Conservation (phyloP, 2,888 invertebrate genomes). For the Cephus pulcher region DNA sequence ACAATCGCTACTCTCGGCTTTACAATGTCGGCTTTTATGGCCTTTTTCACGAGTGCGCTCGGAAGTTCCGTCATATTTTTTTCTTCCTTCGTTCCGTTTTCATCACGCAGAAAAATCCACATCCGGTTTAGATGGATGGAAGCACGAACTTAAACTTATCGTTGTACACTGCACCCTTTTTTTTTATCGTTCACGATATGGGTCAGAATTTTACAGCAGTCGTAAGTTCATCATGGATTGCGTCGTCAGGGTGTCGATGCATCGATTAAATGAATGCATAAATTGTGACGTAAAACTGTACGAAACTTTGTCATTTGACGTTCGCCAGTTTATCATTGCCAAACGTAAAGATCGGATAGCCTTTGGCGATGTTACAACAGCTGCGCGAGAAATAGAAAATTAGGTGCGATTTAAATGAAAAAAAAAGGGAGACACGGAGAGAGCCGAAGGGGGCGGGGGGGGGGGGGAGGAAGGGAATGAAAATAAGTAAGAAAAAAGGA, state of each 20-base stretch:
- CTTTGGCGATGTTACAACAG: background rate
- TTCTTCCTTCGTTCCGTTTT: background rate
- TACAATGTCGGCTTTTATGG: conserved; percentile 50
- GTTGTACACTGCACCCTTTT: background rate
- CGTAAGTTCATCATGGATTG: background rate
- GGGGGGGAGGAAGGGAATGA: background rate
- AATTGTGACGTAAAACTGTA: background rate
- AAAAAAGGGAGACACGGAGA: conserved; percentile 1
- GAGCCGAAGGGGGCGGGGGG: background rate
- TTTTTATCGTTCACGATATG: background rate
- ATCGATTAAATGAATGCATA: background rate
- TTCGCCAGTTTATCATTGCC: background rate
- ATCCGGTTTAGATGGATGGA: background rate
- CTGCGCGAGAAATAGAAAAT: background rate
- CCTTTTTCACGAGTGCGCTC: background rate
- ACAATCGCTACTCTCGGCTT: conserved; percentile 48
- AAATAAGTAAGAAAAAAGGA: background rate
- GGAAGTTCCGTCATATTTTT: background rate
- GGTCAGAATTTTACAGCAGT: background rate
- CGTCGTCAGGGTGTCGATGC: background rate
- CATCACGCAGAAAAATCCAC: background rate
- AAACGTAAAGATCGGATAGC: background rate
- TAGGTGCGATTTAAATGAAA: conserved; percentile 4
- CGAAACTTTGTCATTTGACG: background rate
- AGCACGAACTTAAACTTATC: background rate